Base-by-base conservation (phyloP, 2,113 vertebrate species). In the Catharus bicknelli region DNA sequence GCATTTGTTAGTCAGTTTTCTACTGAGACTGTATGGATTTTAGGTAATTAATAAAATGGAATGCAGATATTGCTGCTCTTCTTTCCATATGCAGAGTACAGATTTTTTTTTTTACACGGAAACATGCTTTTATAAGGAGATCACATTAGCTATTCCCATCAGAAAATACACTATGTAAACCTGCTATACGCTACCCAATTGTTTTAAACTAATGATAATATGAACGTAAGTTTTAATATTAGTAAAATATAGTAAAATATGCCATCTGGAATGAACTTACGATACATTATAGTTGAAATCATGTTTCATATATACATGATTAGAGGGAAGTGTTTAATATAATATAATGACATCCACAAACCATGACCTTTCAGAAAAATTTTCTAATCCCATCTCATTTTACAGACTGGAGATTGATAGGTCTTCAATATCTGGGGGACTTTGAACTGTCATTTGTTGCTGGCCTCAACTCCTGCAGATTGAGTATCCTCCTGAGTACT, bases 401-500 rank as follows among this genome's bases (percentile, higher is more conserved):
- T 86, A 57, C 22, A 64, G 58, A 51, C 13, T 21, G 18, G 23
- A 70, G 10, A 36, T 17, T 43, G 45, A 16, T 76, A 64, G 66
- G 53, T 29, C 14, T 78, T 79, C 48, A 74, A 0, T 64, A 57
- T 58, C 67, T 15, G 20, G 27, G 22, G 22, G 7, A 78, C 58
- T 84, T 63, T 5, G n/a, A 77, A 36, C 27, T 51, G 74, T 50
- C 51, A 69, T 13, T 51, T 0, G 4, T 18, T 59, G 16, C 47
- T 87, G 38, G 27, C 43, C 51, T 85, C 30, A 67, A 70, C 23
- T 50, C 53, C 40, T 79, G 48, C 19, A 90, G 63, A 76, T 27
- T 81, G 15, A 94, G 8, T 72, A 85, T 82, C 38, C 90, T 86
- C 88, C 26, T 30, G 90, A 63, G 93, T 82, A 61, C 58, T 96